Evolutionary conservation across 2,113 vertebrate species (phyloP).

Genomic region (Laterallus jamaicensis): DNA sequence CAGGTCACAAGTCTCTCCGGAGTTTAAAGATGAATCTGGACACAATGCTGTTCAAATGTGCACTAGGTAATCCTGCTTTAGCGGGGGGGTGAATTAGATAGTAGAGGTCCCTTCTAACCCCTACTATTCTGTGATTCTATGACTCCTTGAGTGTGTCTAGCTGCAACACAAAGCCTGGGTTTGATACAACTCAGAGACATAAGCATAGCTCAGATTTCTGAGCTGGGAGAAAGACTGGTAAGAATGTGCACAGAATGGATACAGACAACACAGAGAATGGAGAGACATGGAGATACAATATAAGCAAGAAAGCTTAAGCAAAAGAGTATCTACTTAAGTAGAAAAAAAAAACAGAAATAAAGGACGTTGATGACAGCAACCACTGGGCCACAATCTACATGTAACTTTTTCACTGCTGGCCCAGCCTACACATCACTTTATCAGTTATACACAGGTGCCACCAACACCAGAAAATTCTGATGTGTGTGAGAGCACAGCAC

Average conservation of each 20-base stretch:
- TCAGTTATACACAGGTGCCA: too few species aligned
- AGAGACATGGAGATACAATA: not conserved
- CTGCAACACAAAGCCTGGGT: not conserved
- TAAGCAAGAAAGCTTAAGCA: not conserved
- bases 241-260: not conserved
- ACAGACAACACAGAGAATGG: accelerated
- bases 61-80: too few species aligned
- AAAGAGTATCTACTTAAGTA: not conserved
- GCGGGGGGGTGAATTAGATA: too few species aligned
- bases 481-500: not conserved
- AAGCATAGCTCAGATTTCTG: not conserved
- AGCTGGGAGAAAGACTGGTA: accelerated
- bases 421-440: accelerated
- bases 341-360: not conserved
- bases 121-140: too few species aligned
- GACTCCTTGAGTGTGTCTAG: not conserved
- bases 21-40: too few species aligned
- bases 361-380: not conserved
- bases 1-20: too few species aligned
- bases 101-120: too few species aligned
- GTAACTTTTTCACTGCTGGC: not conserved
- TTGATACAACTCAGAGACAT: not conserved
- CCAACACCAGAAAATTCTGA: not conserved
- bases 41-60: too few species aligned
- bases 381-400: not conserved